phyloP scores from a whole-genome alignment of 1,140 invertebrate species.

The Tyrophagus putrescentiae region DNA sequence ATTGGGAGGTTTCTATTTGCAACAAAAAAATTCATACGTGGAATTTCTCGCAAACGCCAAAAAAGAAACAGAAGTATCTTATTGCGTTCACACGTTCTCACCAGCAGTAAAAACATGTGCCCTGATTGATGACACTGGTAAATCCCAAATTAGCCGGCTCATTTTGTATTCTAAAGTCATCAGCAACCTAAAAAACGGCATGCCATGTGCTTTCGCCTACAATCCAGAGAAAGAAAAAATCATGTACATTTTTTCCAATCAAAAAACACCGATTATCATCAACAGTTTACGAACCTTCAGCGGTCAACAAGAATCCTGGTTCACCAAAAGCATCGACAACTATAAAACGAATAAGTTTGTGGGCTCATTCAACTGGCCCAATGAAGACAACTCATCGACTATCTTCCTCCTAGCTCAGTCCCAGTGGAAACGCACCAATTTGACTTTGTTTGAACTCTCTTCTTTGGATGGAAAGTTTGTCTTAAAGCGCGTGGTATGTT shows the following conservation, averaged over 20 bases:
- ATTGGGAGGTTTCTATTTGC: slow-evolving; percentile 5
- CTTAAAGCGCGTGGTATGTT: too few species aligned
- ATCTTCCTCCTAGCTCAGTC: neutral
- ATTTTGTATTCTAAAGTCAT: too few species aligned
- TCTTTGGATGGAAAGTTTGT: too few species aligned
- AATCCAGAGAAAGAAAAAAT: neutral
- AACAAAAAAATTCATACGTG: neutral
- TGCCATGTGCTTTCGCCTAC: neutral
- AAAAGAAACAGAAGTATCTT: too few species aligned
- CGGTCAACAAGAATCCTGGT: neutral
- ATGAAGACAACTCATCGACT: neutral
- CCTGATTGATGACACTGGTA: too few species aligned
- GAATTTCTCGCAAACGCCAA: too few species aligned
- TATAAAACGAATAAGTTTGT: slow-evolving; percentile 2
- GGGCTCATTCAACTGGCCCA: slow-evolving; percentile 1
- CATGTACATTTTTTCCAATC: neutral
- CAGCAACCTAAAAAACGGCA: neutral
- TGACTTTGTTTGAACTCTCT: too few species aligned
- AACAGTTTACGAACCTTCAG: neutral
- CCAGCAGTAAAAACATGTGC: too few species aligned
- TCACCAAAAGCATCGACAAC: neutral
- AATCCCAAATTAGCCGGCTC: too few species aligned
- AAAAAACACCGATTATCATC: neutral
- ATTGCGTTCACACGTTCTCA: too few species aligned
- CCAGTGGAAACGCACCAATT: neutral